Evolutionary conservation across 2,888 invertebrate species (phyloP).

Genomic region (Therioaphis trifolii): DNA sequence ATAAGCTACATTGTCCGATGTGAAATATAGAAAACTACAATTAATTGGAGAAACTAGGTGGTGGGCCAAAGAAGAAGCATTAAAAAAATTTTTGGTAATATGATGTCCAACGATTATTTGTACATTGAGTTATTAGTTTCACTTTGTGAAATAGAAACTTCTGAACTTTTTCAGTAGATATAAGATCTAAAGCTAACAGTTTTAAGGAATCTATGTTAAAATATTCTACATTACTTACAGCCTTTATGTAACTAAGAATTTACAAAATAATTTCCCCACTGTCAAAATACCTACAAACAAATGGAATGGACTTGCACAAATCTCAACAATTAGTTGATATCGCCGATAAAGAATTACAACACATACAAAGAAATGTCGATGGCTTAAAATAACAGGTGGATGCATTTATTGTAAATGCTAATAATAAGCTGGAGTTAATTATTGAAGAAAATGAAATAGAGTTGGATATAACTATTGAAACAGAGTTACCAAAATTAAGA

Average conservation of each 20-base stretch:
- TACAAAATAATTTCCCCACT: neutral
- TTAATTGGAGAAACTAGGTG: conserved; percentile 27
- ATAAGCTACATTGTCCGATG: neutral
- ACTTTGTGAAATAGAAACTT: no score
- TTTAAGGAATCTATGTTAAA: conserved; percentile 16
- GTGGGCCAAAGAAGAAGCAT: conserved; percentile 23
- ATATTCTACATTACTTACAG: conserved; percentile 21
- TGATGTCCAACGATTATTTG: neutral
- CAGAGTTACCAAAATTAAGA: no score
- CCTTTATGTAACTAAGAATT: conserved; percentile 20
- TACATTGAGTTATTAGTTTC: no score
- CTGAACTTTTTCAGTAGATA: neutral
- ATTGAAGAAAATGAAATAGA: no score
- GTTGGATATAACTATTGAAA: no score
- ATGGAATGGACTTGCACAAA: conserved; percentile 18
- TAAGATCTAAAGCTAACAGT: conserved; percentile 6
- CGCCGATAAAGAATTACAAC: no score
- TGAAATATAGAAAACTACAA: neutral
- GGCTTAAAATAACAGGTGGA: no score
- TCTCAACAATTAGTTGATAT: conserved; percentile 14
- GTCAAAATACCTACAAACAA: conserved; percentile 11
- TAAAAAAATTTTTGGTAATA: neutral
- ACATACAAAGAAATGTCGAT: no score
- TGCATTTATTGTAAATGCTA: no score
- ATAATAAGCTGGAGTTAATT: no score